A percentile compares a stretch with the other conserved stretches of the same genome.
Evolutionary conservation across 2,888 invertebrate species (phyloP).

Genomic region (Papilio protenor): DNA sequence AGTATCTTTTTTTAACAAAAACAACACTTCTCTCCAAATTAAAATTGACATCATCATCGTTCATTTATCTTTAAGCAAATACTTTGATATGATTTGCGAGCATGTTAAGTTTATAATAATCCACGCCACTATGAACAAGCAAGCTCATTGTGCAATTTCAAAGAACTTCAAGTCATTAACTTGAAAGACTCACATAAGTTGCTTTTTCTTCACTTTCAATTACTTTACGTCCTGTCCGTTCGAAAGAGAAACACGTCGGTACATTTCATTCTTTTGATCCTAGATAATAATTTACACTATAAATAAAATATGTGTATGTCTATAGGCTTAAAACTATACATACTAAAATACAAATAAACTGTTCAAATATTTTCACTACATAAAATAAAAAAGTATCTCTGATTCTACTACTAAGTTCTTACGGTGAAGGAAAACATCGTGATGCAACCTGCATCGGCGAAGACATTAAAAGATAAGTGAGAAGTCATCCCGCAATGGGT

Average conservation of each 20-base stretch:
- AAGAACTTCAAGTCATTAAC: slow-evolving; percentile 37
- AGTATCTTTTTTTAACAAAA: neutral
- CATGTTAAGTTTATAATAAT: neutral
- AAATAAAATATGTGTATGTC: neutral
- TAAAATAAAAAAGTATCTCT: too few relatives aligned
- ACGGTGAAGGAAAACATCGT: too few relatives aligned
- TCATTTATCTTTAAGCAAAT: neutral
- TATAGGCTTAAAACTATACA: too few relatives aligned
- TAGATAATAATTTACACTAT: neutral
- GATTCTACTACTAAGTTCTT: too few relatives aligned
- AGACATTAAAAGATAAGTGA: too few relatives aligned
- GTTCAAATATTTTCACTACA: too few relatives aligned
- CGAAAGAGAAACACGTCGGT: slow-evolving; percentile 16
- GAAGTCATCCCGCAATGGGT: too few relatives aligned
- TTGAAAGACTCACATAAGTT: neutral
- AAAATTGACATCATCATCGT: neutral
- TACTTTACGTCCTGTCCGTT: slow-evolving; percentile 35
- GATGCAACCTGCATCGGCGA: too few relatives aligned
- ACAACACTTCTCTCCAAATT: neutral
- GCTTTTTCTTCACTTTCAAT: slow-evolving; percentile 41
- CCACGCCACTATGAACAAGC: neutral
- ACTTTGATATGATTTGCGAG: too few relatives aligned
- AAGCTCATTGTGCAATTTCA: slow-evolving; percentile 25
- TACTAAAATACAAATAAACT: too few relatives aligned
- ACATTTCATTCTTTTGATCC: neutral